Evolutionary conservation across 2,888 invertebrate genomes (phyloP).

Genomic region (Nephrotoma flavescens): DNA sequence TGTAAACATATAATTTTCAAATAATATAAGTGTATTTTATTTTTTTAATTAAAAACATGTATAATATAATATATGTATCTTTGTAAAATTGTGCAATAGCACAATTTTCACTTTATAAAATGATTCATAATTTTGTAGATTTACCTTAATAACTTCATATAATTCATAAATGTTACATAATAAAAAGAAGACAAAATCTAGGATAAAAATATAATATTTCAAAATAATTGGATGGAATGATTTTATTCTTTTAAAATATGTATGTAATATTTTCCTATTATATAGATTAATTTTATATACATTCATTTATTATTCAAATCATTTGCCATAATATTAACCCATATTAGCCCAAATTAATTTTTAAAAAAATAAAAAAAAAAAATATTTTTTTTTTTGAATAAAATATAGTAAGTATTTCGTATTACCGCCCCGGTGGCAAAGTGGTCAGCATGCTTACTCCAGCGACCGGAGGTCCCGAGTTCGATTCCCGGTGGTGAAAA

Average conservation of each 20-base stretch:
- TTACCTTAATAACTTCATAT: background rate
- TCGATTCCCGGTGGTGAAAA: too few relatives aligned
- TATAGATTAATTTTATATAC: background rate
- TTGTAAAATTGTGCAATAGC: constrained; percentile 3
- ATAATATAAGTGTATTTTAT: background rate
- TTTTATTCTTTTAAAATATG: constrained; percentile 2
- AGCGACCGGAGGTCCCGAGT: too few relatives aligned
- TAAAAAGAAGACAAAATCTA: background rate
- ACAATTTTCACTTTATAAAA: background rate
- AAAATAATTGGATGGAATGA: constrained; percentile 11
- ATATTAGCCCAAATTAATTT: too few relatives aligned
- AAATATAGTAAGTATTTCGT: too few relatives aligned
- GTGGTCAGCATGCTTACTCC: too few relatives aligned
- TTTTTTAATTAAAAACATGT: background rate
- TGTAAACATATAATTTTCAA: background rate
- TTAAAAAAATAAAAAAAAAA: too few relatives aligned
- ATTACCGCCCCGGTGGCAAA: too few relatives aligned
- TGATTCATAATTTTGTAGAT: background rate
- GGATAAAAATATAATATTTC: background rate
- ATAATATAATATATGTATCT: background rate
- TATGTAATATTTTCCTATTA: background rate
- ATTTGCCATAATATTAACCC: background rate
- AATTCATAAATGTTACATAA: background rate
- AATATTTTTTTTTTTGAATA: too few relatives aligned
- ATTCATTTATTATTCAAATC: background rate